Percentiles rank a stretch among this genome's conserved stretches.
Evolutionary conservation across 1,140 invertebrate species (phyloP).

Genomic region (Hylyphantes graminicola): DNA sequence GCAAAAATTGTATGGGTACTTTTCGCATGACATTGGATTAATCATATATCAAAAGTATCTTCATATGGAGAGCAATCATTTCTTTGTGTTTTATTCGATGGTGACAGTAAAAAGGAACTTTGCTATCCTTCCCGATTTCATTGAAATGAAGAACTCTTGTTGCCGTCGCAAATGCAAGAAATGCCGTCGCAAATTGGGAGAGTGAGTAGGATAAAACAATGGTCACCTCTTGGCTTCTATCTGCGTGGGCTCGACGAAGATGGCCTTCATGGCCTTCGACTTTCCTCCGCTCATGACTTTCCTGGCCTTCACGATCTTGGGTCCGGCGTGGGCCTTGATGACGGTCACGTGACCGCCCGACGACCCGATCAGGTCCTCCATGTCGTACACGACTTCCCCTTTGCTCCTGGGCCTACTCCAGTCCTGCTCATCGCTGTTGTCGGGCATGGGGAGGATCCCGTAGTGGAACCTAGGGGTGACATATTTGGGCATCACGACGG

Average conservation of each 20-base stretch:
- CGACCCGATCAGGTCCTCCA: conserved; percentile 41
- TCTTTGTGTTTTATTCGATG: too few species aligned
- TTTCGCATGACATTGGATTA: too few species aligned
- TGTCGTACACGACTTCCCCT: conserved; percentile 31
- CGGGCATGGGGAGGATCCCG: conserved; percentile 7
- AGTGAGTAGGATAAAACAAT: too few species aligned
- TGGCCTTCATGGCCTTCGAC: conserved; percentile 44
- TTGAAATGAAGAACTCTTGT: too few species aligned
- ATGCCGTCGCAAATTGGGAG: too few species aligned
- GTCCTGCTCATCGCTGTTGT: conserved; percentile 18
- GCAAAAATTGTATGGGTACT: too few species aligned
- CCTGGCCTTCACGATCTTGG: conserved; percentile 14
- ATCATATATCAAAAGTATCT: too few species aligned
- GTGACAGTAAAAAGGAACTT: too few species aligned
- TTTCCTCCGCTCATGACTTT: conserved; percentile 28
- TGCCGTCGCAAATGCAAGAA: too few species aligned
- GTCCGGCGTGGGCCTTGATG: conserved; percentile 38
- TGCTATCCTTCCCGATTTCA: too few species aligned
- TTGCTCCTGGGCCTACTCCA: conserved; percentile 11
- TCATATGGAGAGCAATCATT: too few species aligned
- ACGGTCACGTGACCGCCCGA: conserved; percentile 50
- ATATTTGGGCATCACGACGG: background rate
- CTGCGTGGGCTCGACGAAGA: conserved; percentile 36
- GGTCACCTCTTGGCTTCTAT: conserved; percentile 42
- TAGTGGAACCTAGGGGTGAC: conserved; percentile 24